These are phyloP conservation scores for Volucella bombylans DNA, from an alignment of 2,888 invertebrate genomes.

Conservation along the genomic window DNA sequence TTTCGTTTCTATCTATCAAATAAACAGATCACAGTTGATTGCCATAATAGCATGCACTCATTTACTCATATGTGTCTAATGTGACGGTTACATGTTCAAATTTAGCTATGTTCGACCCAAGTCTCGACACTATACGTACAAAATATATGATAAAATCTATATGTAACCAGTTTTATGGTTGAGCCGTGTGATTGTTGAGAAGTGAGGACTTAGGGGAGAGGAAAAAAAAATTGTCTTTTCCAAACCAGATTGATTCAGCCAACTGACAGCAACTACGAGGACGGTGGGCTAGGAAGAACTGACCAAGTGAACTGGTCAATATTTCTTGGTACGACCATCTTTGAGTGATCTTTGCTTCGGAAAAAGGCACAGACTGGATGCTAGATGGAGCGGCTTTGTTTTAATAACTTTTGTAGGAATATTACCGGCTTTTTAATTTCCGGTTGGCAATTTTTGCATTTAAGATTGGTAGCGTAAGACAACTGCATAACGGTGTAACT, in stretches of 20 bases:
- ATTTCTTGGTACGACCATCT: conserved; percentile 40
- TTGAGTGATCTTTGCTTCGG: conserved; percentile 25
- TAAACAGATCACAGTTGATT: conserved; percentile 38
- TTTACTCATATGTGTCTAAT: conserved; percentile 60
- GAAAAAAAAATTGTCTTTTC: conserved; percentile 1
- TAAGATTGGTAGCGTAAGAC: conserved; percentile 10
- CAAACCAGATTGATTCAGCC: conserved; percentile 54
- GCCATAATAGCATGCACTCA: conserved; percentile 60
- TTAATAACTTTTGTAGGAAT: conserved; percentile 56
- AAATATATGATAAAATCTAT: conserved; percentile 48
- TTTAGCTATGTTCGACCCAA: conserved; percentile 21
- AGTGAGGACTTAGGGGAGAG: neutral
- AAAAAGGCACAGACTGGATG: conserved; percentile 38
- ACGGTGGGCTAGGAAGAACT: conserved; percentile 54
- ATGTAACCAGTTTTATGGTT: conserved; percentile 48
- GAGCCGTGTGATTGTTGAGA: conserved; percentile 4
- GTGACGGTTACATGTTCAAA: conserved; percentile 44
- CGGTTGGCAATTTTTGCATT: conserved; percentile 58
- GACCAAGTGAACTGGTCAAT: conserved; percentile 71
- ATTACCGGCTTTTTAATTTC: conserved; percentile 70
- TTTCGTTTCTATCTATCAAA: conserved; percentile 53
- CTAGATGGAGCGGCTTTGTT: conserved; percentile 12
- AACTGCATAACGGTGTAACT: conserved; percentile 33
- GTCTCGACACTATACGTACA: neutral
- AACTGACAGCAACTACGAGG: neutral